Conservation (phyloP, 1,140 invertebrate genomes). For the Lucilia cuprina region DNA sequence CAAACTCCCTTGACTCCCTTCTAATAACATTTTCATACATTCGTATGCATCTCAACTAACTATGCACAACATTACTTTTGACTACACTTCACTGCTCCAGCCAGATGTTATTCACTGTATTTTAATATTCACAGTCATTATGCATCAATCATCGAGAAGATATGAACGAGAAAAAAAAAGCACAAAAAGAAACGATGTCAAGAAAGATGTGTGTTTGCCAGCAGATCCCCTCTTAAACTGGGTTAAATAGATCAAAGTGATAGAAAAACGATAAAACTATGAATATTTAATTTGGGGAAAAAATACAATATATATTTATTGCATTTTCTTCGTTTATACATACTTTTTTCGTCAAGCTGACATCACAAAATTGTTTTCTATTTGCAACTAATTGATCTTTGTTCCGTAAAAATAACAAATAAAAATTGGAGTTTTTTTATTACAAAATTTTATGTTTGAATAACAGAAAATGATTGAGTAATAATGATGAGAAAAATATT, state of each 20-base stretch:
- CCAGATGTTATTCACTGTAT: not conserved
- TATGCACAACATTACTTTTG: too few relatives aligned
- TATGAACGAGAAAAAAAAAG: not conserved
- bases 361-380: not conserved
- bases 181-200: not conserved
- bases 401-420: not conserved
- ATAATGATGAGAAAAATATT: not conserved
- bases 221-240: not conserved
- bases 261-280: not conserved
- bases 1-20: not conserved
- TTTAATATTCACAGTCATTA: not conserved
- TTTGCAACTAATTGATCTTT: conserved; percentile 7
- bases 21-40: not conserved
- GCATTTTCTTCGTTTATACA: too few relatives aligned
- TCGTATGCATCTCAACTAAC: not conserved
- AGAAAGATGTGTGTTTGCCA: not conserved
- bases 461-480: not conserved
- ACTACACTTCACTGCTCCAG: not conserved
- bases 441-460: not conserved
- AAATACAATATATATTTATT: not conserved
- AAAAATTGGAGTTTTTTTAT: not conserved
- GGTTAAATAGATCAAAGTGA: not conserved
- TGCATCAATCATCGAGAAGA: conserved; percentile 1
- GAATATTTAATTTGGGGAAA: conserved; percentile 2
- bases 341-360: not conserved